Percentiles rank a stretch among this genome's conserved stretches.
phyloP scores from a whole-genome alignment of 2,797 vertebrate species.

The Enoplosus armatus region DNA sequence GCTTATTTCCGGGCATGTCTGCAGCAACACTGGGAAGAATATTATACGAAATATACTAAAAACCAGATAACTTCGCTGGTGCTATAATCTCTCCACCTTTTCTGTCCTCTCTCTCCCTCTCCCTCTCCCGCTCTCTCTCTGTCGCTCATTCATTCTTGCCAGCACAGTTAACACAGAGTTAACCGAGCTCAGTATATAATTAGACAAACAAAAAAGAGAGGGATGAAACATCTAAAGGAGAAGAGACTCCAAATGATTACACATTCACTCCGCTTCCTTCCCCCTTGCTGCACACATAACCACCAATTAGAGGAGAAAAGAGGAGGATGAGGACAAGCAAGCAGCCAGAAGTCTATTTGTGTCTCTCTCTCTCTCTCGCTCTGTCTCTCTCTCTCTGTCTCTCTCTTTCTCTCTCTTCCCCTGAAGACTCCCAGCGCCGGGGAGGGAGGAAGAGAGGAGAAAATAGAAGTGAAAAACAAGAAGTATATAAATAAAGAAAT shows the following conservation, averaged over 20 bases:
- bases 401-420: slow-evolving; percentile 66
- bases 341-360: slow-evolving; percentile 83
- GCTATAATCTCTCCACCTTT: slow-evolving; percentile 45
- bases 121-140: slow-evolving; percentile 54
- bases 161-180: slow-evolving; percentile 71
- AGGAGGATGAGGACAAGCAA: slow-evolving; percentile 81
- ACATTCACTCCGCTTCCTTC: slow-evolving; percentile 87
- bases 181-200: slow-evolving; percentile 82
- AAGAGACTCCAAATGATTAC: slow-evolving; percentile 88
- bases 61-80: slow-evolving; percentile 24
- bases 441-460: slow-evolving; percentile 65
- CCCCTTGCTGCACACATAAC: slow-evolving; percentile 85
- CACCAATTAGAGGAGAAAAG: slow-evolving; percentile 85
- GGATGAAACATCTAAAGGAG: slow-evolving; percentile 86
- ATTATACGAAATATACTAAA: slow-evolving; percentile 28
- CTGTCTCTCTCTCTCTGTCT: slow-evolving; percentile 68
- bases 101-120: slow-evolving; percentile 18
- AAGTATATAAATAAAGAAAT: slow-evolving; percentile 79
- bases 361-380: slow-evolving; percentile 70
- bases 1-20: slow-evolving; percentile 24
- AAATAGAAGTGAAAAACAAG: slow-evolving; percentile 78
- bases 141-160: slow-evolving; percentile 55
- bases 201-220: slow-evolving; percentile 87
- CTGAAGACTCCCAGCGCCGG: slow-evolving; percentile 71
- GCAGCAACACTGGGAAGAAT: slow-evolving; percentile 19